Evolutionary conservation across 2,797 vertebrate genomes (phyloP).

Genomic region (Loriculus beryllinus): DNA sequence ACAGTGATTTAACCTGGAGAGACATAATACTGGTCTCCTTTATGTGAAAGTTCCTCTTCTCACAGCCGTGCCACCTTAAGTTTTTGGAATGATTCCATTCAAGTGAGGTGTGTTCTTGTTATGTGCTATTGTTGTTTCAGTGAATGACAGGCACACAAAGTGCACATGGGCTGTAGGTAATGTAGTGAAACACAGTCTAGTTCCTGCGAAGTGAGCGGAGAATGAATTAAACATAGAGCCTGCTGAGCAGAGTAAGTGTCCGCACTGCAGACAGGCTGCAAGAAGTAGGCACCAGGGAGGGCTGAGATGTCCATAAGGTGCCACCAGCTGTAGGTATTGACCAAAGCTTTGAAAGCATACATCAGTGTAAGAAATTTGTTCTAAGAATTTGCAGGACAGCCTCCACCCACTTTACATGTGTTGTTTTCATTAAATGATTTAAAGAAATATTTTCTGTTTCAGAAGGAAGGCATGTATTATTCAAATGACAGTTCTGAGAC

Average conservation of each 20-base stretch:
- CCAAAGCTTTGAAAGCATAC: background rate
- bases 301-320: background rate
- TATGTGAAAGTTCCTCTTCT: background rate
- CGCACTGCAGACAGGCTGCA: background rate
- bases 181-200: background rate
- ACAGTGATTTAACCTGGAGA: background rate
- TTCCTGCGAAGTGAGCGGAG: background rate
- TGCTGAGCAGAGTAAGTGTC: background rate
- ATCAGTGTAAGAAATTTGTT: background rate
- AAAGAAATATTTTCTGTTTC: constrained; percentile 23
- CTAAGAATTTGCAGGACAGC: background rate
- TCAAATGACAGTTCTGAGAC: background rate
- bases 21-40: background rate
- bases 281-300: background rate
- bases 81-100: background rate
- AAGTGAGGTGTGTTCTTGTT: background rate
- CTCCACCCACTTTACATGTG: background rate
- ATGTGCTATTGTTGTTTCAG: background rate
- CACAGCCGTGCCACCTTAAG: background rate
- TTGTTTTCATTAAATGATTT: background rate
- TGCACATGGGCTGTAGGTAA: background rate
- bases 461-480: constrained; percentile 19
- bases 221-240: background rate
- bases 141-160: background rate
- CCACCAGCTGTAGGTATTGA: background rate